Conservation (phyloP, 1,140 invertebrate species). For the Tetranychus urticae region DNA sequence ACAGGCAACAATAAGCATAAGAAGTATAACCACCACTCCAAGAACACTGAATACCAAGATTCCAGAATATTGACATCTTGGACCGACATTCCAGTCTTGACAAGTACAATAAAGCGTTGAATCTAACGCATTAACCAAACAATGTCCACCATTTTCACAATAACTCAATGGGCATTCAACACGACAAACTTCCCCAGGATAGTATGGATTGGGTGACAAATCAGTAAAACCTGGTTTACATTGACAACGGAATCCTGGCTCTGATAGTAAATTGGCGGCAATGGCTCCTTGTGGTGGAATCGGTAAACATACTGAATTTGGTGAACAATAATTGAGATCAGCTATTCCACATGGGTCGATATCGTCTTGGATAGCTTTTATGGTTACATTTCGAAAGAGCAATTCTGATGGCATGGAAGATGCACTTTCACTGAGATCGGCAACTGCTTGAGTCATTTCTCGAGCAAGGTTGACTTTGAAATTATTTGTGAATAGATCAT, state of each 20-base stretch:
- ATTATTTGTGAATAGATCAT: too few species aligned
- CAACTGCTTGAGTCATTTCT: too few species aligned
- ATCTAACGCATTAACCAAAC: background rate
- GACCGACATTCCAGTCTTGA: background rate
- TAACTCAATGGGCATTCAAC: background rate
- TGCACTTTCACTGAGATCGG: too few species aligned
- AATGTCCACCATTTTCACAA: background rate
- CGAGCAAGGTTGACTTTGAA: too few species aligned
- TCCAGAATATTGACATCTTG: background rate
- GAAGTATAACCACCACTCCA: too few species aligned
- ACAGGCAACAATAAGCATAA: too few species aligned
- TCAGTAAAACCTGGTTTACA: conserved; percentile 3
- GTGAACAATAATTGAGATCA: conserved; percentile 7
- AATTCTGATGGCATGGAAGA: too few species aligned
- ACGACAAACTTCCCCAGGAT: conserved; percentile 4
- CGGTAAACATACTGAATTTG: background rate
- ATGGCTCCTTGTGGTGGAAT: background rate
- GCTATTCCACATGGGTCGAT: conserved; percentile 1
- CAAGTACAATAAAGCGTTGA: background rate
- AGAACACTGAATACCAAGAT: too few species aligned
- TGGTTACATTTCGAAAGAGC: background rate
- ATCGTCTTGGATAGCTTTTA: background rate
- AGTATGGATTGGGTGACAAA: background rate
- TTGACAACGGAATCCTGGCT: background rate
- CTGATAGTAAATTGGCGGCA: background rate